Conservation (phyloP, 2,888 invertebrate species). For the Cerastis rubricosa region DNA sequence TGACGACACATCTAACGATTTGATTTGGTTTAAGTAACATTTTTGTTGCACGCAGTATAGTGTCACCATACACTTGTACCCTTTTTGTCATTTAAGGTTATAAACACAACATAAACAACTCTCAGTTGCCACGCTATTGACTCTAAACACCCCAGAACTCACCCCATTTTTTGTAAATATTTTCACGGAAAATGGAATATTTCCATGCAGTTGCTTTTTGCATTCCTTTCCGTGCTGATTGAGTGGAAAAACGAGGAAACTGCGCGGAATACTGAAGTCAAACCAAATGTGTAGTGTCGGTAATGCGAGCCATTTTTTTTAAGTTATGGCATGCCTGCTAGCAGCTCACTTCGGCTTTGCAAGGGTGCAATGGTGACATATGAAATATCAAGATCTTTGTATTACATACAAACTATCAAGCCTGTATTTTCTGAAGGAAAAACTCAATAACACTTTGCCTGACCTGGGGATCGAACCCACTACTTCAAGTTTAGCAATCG, state of each 20-base stretch:
- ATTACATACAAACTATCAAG: no score
- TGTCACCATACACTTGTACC: not conserved
- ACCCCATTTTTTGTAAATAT: constrained; percentile 13
- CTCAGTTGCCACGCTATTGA: constrained; percentile 15
- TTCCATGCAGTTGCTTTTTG: constrained; percentile 34
- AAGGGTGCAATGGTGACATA: not conserved
- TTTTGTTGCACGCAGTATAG: not conserved
- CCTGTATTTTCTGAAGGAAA: no score
- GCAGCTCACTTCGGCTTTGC: not conserved
- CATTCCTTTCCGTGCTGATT: not conserved
- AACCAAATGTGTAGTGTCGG: constrained; percentile 4
- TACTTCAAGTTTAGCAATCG: no score
- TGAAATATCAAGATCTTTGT: no score
- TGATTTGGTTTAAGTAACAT: not conserved
- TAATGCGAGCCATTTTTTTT: not conserved
- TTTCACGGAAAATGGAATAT: constrained; percentile 7
- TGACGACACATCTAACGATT: not conserved
- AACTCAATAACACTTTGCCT: no score
- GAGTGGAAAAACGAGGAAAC: constrained; percentile 18
- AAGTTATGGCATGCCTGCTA: not conserved
- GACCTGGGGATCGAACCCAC: no score
- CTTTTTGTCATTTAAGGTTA: not conserved
- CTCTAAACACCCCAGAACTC: not conserved
- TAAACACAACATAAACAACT: not conserved
- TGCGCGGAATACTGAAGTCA: not conserved